Conservation (phyloP, 2,888 invertebrate genomes). For the Brachylomia viminalis region DNA sequence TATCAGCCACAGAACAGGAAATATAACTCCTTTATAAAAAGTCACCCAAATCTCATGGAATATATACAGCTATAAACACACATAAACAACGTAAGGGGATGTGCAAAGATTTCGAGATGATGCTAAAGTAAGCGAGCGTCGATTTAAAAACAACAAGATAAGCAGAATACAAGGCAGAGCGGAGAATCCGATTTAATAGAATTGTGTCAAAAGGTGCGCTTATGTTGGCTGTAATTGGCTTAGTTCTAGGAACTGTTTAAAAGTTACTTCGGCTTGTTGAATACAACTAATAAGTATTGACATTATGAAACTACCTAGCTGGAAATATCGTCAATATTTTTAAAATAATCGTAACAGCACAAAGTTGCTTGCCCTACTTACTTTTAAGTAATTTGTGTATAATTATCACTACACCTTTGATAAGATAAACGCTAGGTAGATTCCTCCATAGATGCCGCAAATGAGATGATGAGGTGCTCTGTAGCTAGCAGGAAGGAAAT, state of each 20-base stretch:
- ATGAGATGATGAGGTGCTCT: conserved; percentile 44
- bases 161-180: conserved; percentile 16
- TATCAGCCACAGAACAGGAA: neutral
- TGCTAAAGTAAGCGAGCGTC: conserved; percentile 3
- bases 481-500: conserved; percentile 61
- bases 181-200: conserved; percentile 40
- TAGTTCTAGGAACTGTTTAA: conserved; percentile 38
- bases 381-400: neutral
- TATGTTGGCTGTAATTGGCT: conserved; percentile 27
- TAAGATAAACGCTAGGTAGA: conserved; percentile 28
- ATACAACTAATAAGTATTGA: conserved; percentile 3
- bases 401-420: neutral
- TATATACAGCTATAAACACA: neutral
- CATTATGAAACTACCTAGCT: neutral
- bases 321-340: neutral
- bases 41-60: neutral
- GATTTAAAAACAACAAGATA: conserved; percentile 40
- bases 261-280: conserved; percentile 27
- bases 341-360: neutral
- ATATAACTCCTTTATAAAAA: neutral
- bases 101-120: neutral
- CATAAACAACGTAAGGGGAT: conserved; percentile 9
- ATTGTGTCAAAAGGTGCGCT: conserved; percentile 34
- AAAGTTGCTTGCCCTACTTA: neutral
- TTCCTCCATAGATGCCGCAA: conserved; percentile 5